Base-by-base conservation (phyloP, 2,888 invertebrate species). In the Eristalis intricaria region DNA sequence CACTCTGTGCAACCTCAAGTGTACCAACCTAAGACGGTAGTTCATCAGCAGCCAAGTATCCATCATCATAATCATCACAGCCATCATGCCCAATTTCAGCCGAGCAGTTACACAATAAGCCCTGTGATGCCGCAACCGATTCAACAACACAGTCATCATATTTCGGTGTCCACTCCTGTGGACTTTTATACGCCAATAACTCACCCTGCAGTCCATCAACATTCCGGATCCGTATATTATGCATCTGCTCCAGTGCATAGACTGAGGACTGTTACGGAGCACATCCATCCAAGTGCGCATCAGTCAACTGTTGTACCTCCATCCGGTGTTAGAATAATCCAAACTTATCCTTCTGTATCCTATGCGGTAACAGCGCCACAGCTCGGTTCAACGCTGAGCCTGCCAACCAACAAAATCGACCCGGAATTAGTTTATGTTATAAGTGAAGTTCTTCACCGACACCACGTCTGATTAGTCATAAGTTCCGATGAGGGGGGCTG, bases 321-420 rank as follows among this genome's bases (percentile, higher is more conserved):
- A 29, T 74, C 69, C 60, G 69, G 69, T 65, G 60, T 26, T n/a
- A 77, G 43, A 19, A 65, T 81, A 61, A 77, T 85, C 38, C 82
- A 82, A 82, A 64, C 23, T 38, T 85, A 85, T 77, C 85, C 85
- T n/a, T 85, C 85, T n/a, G 65, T 74, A 26, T 69, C 85, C 69
- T 85, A 77, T 74, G 69, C 23, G 15, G 60, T 35, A 60, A 60
- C 68, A 10, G 40, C 11, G 4, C 71, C 75, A 77, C 73, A 79
- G 22, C 38, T 71, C 56, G 83, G 71, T 75, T 75, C 78, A 75
- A 71, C 75, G 70, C 70, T 79, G 75, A 68, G 70, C 66, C 58
- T 79, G 26, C 66, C 63, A 66, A 79, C 61, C 68, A 35, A 40
- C 43, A 70, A 64, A 69, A 63, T 79, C 2, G 83, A 86, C n/a